phyloP scores from a whole-genome alignment of 1,140 invertebrate genomes.

The Drosophila bocqueti region DNA sequence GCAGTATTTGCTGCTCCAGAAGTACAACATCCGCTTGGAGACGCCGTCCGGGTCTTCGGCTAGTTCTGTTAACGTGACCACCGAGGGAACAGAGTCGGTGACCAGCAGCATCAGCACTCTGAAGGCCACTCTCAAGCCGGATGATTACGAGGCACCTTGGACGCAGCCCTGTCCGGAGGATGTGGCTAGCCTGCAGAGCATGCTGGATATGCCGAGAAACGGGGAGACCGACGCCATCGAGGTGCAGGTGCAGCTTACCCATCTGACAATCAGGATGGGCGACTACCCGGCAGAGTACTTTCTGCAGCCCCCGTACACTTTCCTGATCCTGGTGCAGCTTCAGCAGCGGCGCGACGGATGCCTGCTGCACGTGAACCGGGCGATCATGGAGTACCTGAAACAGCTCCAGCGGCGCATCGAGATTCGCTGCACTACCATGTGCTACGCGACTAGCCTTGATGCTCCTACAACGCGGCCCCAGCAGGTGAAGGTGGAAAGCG shows the following conservation, averaged over 20 bases:
- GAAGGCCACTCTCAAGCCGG: background rate
- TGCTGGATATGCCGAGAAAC: slow-evolving; percentile 44
- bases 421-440: slow-evolving; percentile 12
- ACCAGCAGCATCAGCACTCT: background rate
- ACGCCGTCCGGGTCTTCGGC: background rate
- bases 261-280: slow-evolving; percentile 58
- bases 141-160: slow-evolving; percentile 69
- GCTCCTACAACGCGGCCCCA: background rate
- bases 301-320: slow-evolving; percentile 69
- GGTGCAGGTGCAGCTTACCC: slow-evolving; percentile 41
- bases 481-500: slow-evolving; percentile 41
- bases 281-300: slow-evolving; percentile 80
- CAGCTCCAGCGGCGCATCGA: slow-evolving; percentile 41
- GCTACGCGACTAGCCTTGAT: slow-evolving; percentile 11
- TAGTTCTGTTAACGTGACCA: background rate
- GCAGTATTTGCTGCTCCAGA: slow-evolving; percentile 15
- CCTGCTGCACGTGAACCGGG: slow-evolving; percentile 34
- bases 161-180: slow-evolving; percentile 49
- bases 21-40: slow-evolving; percentile 15
- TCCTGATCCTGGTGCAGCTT: slow-evolving; percentile 58
- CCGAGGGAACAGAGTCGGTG: slow-evolving; percentile 1
- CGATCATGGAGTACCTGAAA: slow-evolving; percentile 24
- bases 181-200: slow-evolving; percentile 47
- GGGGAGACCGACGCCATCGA: slow-evolving; percentile 23
- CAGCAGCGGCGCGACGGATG: slow-evolving; percentile 20